phyloP scores from a whole-genome alignment of 2,888 invertebrate genomes.

The Stomorhina lunata region DNA sequence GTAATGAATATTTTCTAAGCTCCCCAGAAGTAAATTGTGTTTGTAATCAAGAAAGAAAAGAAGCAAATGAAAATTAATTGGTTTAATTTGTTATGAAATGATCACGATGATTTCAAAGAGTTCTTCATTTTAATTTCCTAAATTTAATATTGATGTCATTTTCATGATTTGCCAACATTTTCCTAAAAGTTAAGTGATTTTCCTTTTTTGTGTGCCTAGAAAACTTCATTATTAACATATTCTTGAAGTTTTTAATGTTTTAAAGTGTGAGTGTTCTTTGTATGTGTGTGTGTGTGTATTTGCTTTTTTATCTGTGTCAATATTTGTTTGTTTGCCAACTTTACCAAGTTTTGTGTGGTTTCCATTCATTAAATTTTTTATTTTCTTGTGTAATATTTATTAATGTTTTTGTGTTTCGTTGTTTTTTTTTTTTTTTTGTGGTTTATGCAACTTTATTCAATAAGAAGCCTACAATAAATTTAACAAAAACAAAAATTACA shows the following conservation, averaged over 20 bases:
- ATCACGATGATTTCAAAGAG: neutral
- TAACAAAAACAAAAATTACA: neutral
- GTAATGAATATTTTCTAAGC: neutral
- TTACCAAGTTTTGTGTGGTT: conserved; percentile 49
- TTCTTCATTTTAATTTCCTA: neutral
- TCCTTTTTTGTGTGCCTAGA: conserved; percentile 7
- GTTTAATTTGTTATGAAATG: conserved; percentile 47
- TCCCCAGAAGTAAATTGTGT: neutral
- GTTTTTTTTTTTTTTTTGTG: neutral
- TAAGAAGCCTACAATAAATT: neutral
- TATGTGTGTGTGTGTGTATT: neutral
- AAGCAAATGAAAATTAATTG: conserved; percentile 50
- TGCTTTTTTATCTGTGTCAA: neutral
- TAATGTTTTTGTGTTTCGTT: conserved; percentile 1
- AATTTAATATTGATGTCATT: conserved; percentile 27
- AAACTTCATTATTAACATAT: neutral
- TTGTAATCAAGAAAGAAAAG: conserved; percentile 30
- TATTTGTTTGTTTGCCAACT: conserved; percentile 32
- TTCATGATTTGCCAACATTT: conserved; percentile 44
- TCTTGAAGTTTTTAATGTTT: neutral
- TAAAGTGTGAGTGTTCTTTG: neutral
- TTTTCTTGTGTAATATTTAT: conserved; percentile 29
- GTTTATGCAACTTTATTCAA: conserved; percentile 8
- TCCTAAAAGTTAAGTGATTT: conserved; percentile 36
- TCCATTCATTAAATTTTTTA: conserved; percentile 44